These are phyloP conservation scores for Rugalucina vietnamica DNA, from an alignment of 2,888 invertebrate species.

Conservation along the genomic window DNA sequence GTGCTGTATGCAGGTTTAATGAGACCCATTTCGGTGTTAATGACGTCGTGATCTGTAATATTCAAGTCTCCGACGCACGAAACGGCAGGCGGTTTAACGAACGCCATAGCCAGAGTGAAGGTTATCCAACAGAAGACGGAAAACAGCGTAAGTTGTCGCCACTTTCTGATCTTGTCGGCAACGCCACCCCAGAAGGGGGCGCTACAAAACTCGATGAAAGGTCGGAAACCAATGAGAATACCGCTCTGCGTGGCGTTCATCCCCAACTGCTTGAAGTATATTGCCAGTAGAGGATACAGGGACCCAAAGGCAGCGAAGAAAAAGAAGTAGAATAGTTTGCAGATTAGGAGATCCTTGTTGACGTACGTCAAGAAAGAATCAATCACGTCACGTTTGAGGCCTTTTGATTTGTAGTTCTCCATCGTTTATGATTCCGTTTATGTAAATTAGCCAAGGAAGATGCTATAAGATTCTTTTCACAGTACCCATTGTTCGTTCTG, in stretches of 20 bases:
- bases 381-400: conserved; percentile 70
- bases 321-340: conserved; percentile 99
- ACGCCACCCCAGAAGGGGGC: conserved; percentile 99
- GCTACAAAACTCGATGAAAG: conserved; percentile 98
- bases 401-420: conserved; percentile 52
- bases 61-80: conserved; percentile 90
- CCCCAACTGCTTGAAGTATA: conserved; percentile 99
- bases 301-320: conserved; percentile 99
- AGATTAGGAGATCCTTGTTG: conserved; percentile 89
- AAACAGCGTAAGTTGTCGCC: conserved; percentile 91
- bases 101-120: conserved; percentile 97
- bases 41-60: conserved; percentile 82
- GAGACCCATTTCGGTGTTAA: conserved; percentile 46
- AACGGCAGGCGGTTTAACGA: conserved; percentile 96
- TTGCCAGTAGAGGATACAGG: conserved; percentile 98
- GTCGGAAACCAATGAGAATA: conserved; percentile 93
- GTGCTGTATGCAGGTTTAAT: conserved; percentile 93
- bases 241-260: conserved; percentile 99
- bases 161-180: conserved; percentile 90
- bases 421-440: conserved; percentile 12
- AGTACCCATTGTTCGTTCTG: neutral
- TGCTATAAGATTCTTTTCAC: neutral
- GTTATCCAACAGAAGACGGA: conserved; percentile 98
- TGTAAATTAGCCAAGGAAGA: neutral
- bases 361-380: conserved; percentile 77